Conservation (phyloP, 2,113 vertebrate genomes). For the Galeopterus variegatus region DNA sequence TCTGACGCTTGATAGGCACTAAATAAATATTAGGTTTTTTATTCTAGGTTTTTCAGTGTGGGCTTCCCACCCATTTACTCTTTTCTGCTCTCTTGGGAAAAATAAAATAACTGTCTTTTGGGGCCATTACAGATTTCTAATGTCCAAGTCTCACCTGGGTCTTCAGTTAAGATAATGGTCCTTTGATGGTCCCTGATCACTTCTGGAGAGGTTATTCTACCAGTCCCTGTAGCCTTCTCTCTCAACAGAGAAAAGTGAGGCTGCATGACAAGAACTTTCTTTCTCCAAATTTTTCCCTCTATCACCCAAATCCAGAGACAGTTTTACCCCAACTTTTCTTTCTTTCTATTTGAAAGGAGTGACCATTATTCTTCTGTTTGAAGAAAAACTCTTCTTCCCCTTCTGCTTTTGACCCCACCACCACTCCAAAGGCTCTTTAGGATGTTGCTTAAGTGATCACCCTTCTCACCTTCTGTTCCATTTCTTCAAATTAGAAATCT, state of each 20-base stretch:
- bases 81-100: neutral
- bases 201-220: neutral
- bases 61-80: neutral
- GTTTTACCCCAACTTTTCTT: neutral
- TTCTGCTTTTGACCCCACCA: neutral
- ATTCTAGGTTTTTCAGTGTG: neutral
- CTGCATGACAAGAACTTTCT: neutral
- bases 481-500: constrained; percentile 44
- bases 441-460: neutral
- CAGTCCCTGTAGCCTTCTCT: neutral
- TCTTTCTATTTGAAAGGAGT: neutral
- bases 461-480: neutral
- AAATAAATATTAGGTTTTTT: neutral
- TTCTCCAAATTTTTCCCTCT: neutral
- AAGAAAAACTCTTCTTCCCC: neutral
- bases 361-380: neutral
- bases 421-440: neutral
- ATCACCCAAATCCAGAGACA: neutral
- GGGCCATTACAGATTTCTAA: neutral
- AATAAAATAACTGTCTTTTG: constrained; percentile 2
- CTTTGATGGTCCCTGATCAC: neutral
- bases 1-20: too few relatives aligned
- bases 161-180: neutral
- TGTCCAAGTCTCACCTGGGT: neutral
- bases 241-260: neutral